phyloP scores from a whole-genome alignment of 2,797 vertebrate genomes.

The Lepus oiostolus region DNA sequence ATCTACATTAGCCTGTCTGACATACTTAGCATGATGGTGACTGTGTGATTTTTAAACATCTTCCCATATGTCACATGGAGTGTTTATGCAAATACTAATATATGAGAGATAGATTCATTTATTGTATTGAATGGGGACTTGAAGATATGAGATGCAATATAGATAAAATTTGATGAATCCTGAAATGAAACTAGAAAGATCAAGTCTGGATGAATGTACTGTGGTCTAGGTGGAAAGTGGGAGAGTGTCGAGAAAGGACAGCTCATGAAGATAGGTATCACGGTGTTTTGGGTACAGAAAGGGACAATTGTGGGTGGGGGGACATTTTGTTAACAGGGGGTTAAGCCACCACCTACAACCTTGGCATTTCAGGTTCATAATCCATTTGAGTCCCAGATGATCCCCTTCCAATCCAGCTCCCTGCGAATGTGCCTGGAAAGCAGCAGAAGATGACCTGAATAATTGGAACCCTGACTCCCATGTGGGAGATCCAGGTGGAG shows the following conservation, averaged over 20 bases:
- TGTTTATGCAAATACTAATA: background rate
- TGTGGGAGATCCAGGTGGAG: too few relatives aligned
- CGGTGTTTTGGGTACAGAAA: background rate
- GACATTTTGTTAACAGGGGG: too few relatives aligned
- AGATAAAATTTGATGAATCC: background rate
- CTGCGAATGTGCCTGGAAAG: too few relatives aligned
- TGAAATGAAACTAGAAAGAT: background rate
- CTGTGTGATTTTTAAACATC: background rate
- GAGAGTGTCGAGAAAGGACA: background rate
- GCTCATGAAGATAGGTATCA: background rate
- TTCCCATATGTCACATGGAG: background rate
- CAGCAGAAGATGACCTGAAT: too few relatives aligned
- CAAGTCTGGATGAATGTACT: background rate
- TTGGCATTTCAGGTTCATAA: too few relatives aligned
- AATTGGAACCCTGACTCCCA: too few relatives aligned
- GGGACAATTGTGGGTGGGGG: background rate
- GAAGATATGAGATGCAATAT: background rate
- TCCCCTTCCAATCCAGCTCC: too few relatives aligned
- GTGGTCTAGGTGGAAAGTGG: background rate
- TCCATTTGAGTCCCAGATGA: too few relatives aligned
- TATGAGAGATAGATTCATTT: background rate
- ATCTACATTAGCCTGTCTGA: background rate
- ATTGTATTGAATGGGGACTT: background rate
- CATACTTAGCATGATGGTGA: background rate
- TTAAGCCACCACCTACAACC: too few relatives aligned